Evolutionary conservation across 2,888 invertebrate genomes (phyloP), one percentile per base, ranked within the genome.

Genomic region (Agrochola lota): DNA sequence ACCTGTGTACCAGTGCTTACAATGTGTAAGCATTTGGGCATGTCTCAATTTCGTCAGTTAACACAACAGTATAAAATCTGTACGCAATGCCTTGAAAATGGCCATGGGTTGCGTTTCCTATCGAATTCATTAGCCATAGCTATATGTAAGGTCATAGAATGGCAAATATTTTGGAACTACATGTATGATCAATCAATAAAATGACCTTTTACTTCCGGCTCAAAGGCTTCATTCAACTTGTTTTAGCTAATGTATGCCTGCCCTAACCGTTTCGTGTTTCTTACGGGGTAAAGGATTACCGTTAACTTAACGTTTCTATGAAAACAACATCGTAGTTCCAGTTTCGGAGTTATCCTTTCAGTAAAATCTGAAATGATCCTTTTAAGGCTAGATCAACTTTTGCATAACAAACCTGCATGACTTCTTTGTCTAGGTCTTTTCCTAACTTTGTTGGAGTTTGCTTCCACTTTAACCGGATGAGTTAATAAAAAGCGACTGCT

Each of bases 91-190:
- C 59, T 85, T 74, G 69, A 55, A 77, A 55, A 82, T 43, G 72
- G 55, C 74, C 86, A 26, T 84, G 83, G 63, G 6, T 43, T 52
- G 49, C 23, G 66, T 55, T 66, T 63, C 63, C 15, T 69, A 68
- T 64, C 49, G 43, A 66, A 52, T 59, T 59, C 20, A 43, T 59
- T 55, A 35, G 30, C 17, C 23, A 67, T 70, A 55, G 17, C 12
- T 46, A 30, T 68, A 49, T 35, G 30, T 69, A 43, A 83, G 81
- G 85, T 59, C 71, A 57, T 73, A 64, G 60, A 83, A 81, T 71
- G 72, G 67, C 46, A 35, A 71, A 68, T 17, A 11, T 23, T 52
- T 77, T 23, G 23, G 15, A 72, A 20, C 8, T 30, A 11, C 20
- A 23, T 17, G 8, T 52, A 55, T 11, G 59, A 49, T 78, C 4